These are phyloP conservation scores for Oreochromis spilurus DNA, from an alignment of 2,113 vertebrate species.

Conservation along the genomic window DNA sequence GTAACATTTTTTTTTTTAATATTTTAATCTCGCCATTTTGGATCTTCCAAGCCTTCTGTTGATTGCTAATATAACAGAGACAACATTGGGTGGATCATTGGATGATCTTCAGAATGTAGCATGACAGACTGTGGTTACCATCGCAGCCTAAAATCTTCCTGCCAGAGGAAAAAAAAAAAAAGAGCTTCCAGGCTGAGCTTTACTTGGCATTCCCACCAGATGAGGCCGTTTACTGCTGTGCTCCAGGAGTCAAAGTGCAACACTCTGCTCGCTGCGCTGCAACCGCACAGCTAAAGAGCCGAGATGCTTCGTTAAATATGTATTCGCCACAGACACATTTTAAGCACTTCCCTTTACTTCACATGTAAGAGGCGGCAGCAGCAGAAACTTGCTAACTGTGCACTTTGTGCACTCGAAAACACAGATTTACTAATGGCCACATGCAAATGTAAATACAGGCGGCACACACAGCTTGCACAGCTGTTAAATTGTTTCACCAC, in stretches of 20 bases:
- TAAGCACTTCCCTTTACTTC: conserved; percentile 31
- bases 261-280: background rate
- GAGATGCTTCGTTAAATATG: conserved; percentile 54
- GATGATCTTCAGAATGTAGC: background rate
- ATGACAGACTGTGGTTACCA: conserved; percentile 19
- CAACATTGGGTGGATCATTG: conserved; percentile 13
- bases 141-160: conserved; percentile 4
- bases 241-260: conserved; percentile 43
- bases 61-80: background rate
- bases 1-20: background rate
- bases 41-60: background rate
- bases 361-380: background rate
- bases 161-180: background rate
- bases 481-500: conserved; percentile 36
- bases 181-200: conserved; percentile 6
- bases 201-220: conserved; percentile 18
- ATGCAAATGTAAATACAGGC: conserved; percentile 3
- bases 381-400: conserved; percentile 4
- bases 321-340: conserved; percentile 44
- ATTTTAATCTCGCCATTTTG: conserved; percentile 1
- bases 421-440: background rate
- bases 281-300: conserved; percentile 27
- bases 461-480: background rate
- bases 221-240: conserved; percentile 22
- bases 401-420: conserved; percentile 1